These are phyloP conservation scores for Rutpela maculata DNA, from an alignment of 2,888 invertebrate genomes.

Conservation along the genomic window DNA sequence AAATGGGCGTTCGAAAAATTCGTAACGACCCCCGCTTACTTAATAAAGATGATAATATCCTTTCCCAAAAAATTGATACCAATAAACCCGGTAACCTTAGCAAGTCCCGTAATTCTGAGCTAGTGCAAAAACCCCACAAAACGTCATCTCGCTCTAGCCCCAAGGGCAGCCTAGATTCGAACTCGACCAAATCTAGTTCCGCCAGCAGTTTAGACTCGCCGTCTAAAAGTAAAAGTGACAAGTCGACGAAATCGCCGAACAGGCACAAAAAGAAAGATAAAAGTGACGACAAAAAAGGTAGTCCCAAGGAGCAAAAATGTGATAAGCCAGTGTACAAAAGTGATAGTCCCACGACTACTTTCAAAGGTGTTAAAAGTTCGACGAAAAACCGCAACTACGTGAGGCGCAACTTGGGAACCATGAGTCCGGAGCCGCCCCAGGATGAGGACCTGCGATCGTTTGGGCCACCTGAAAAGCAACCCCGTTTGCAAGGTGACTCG, in stretches of 20 bases:
- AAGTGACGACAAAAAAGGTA: conserved; percentile 58
- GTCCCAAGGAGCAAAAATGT: conserved; percentile 57
- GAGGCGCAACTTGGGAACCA: conserved; percentile 78
- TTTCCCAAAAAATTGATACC: conserved; percentile 61
- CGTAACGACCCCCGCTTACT: conserved; percentile 72
- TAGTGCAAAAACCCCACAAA: conserved; percentile 49
- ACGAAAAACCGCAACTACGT: conserved; percentile 81
- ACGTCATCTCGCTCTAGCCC: conserved; percentile 35
- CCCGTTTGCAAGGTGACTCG: conserved; percentile 64
- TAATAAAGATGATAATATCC: conserved; percentile 68
- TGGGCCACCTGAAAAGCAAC: conserved; percentile 71
- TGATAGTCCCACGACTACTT: conserved; percentile 62
- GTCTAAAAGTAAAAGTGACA: conserved; percentile 69
- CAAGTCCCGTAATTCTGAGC: conserved; percentile 59
- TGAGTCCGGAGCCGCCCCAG: conserved; percentile 77
- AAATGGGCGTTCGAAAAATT: conserved; percentile 70
- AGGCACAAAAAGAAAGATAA: conserved; percentile 62
- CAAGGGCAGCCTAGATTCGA: conserved; percentile 48
- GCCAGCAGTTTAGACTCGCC: conserved; percentile 66
- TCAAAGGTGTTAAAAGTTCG: conserved; percentile 78
- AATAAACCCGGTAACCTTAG: conserved; percentile 63
- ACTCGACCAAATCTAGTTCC: conserved; percentile 58
- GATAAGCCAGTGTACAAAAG: conserved; percentile 55
- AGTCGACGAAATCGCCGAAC: conserved; percentile 60
- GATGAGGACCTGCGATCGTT: conserved; percentile 72